Percentiles rank a stretch among this genome's conserved stretches.
Evolutionary conservation across 2,113 vertebrate genomes (phyloP).

Genomic region (Percina caprodes): DNA sequence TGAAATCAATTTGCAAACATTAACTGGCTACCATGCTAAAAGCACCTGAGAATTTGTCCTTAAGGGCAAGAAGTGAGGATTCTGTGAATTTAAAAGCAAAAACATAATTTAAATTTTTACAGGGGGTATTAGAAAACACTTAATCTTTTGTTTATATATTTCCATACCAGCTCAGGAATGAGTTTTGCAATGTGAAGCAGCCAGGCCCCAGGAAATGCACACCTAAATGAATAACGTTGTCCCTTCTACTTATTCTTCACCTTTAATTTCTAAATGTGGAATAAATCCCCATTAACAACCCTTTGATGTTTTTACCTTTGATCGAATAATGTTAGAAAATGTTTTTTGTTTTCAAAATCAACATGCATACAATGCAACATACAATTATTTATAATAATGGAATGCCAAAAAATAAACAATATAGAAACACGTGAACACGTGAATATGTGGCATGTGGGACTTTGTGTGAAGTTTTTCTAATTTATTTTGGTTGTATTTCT

Average conservation of each 20-base stretch:
- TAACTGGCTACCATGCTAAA: constrained; percentile 40
- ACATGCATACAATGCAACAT: no score
- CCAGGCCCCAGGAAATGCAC: constrained; percentile 16
- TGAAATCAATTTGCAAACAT: constrained; percentile 69
- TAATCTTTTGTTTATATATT: constrained; percentile 41
- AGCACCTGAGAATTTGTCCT: constrained; percentile 60
- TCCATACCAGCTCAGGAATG: constrained; percentile 28
- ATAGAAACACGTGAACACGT: neutral
- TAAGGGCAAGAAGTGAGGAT: constrained; percentile 50
- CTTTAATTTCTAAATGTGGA: constrained; percentile 44
- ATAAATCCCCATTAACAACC: constrained; percentile 57
- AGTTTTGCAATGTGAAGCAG: constrained; percentile 50
- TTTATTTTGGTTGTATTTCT: neutral
- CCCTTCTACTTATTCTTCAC: constrained; percentile 45
- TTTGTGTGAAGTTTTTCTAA: neutral
- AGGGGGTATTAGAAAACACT: constrained; percentile 57
- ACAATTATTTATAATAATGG: neutral
- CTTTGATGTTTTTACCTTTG: constrained; percentile 11
- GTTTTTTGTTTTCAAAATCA: neutral
- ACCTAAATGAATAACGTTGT: constrained; percentile 43
- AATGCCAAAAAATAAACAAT: neutral
- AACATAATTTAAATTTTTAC: constrained; percentile 42
- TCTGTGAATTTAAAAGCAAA: constrained; percentile 61
- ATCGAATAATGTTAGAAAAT: neutral
- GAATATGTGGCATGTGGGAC: neutral